phyloP scores from a whole-genome alignment of 2,113 vertebrate genomes.

The Nicator chloris region DNA sequence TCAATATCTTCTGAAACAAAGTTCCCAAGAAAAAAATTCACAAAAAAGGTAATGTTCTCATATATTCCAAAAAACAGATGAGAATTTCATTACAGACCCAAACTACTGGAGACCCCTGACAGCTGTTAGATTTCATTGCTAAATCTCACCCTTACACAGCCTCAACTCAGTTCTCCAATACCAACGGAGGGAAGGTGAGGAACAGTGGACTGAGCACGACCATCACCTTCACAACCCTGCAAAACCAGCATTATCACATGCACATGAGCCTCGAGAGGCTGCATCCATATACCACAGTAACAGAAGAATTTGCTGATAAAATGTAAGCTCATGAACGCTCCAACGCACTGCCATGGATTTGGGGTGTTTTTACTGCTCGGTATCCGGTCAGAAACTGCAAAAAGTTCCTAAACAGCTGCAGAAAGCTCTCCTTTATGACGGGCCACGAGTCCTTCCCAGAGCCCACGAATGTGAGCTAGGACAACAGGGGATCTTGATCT shows the following conservation, averaged over 20 bases:
- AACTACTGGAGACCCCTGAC: rapidly evolving
- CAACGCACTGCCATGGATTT: rapidly evolving
- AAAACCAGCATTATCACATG: rapidly evolving
- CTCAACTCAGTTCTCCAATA: neutral
- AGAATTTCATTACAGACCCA: neutral
- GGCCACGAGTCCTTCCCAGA: rapidly evolving
- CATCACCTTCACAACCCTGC: neutral
- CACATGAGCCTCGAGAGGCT: neutral
- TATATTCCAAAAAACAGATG: neutral
- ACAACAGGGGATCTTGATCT: neutral
- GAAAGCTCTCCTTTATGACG: neutral
- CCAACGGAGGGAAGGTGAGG: neutral
- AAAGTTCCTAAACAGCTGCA: neutral
- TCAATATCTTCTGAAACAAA: neutral
- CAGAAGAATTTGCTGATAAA: rapidly evolving
- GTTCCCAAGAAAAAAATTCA: neutral
- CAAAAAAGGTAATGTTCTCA: rapidly evolving
- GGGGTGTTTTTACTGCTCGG: neutral
- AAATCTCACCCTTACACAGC: no score
- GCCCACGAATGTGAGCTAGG: rapidly evolving
- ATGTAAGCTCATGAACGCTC: rapidly evolving
- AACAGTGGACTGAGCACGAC: rapidly evolving
- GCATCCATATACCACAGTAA: rapidly evolving
- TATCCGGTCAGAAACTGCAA: neutral
- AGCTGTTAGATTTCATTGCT: neutral